Percentiles rank a stretch among this genome's conserved stretches.
Conservation (phyloP, 1,140 invertebrate genomes). For the Stratiolaelaps scimitus region DNA sequence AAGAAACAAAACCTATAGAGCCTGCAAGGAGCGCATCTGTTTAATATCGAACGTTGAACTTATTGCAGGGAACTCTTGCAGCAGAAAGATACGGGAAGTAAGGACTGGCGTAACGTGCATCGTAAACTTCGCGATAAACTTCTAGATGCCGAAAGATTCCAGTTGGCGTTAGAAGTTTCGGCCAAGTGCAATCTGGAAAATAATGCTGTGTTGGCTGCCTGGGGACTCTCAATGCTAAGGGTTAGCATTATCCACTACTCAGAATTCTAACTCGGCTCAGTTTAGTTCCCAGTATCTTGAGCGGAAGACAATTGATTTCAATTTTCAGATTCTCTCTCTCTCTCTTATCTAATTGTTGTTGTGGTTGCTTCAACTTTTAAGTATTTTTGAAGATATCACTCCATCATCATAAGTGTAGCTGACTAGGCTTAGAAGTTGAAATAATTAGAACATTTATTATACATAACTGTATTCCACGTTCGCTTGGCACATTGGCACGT, state of each 20-base stretch:
- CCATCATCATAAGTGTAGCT: too few species aligned
- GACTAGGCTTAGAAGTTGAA: too few species aligned
- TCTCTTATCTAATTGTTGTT: not conserved
- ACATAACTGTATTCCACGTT: too few species aligned
- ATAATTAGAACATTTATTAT: too few species aligned
- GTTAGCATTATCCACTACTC: slow-evolving; percentile 34
- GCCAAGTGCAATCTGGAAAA: slow-evolving; percentile 66
- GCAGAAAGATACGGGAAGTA: slow-evolving; percentile 1
- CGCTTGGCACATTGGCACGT: too few species aligned
- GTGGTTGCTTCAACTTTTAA: not conserved
- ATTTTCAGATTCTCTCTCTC: not conserved
- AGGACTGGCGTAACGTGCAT: slow-evolving; percentile 22
- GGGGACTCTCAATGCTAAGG: slow-evolving; percentile 67
- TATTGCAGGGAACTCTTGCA: slow-evolving; percentile 18
- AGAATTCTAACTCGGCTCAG: too few species aligned
- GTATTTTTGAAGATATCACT: not conserved
- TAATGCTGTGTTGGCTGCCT: slow-evolving; percentile 63
- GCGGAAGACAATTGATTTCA: not conserved
- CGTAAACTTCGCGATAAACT: slow-evolving; percentile 40
- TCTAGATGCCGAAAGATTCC: slow-evolving; percentile 65
- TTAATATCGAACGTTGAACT: slow-evolving; percentile 34
- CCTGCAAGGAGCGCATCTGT: too few species aligned
- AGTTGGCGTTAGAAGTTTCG: slow-evolving; percentile 66
- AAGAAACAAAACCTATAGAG: too few species aligned
- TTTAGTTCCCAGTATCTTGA: not conserved